phyloP scores from a whole-genome alignment of 2,797 vertebrate genomes.

The Ficedula albicollis region DNA sequence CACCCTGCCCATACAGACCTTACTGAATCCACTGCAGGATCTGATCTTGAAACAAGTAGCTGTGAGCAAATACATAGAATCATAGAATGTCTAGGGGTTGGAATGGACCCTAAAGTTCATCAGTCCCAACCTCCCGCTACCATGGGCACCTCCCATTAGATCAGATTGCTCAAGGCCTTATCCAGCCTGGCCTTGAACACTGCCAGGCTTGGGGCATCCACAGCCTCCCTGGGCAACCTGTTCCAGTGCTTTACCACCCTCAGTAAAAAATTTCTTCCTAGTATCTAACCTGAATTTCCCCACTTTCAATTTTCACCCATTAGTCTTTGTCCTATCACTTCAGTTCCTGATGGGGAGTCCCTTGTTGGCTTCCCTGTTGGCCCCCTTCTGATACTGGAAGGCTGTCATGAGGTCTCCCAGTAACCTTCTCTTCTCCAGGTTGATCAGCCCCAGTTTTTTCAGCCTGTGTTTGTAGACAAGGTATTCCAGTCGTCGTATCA shows the following conservation, averaged over 20 bases:
- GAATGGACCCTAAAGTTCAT: not conserved
- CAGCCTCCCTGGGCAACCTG: not conserved
- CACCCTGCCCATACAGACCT: not conserved
- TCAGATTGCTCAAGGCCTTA: not conserved
- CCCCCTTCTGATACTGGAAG: not conserved
- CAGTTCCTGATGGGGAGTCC: not conserved
- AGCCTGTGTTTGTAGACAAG: not conserved
- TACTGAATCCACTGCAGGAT: not conserved
- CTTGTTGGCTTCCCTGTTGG: fast-evolving
- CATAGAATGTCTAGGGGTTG: not conserved
- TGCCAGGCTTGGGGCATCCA: not conserved
- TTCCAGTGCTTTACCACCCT: not conserved
- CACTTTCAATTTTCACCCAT: not conserved
- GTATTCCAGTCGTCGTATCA: not conserved
- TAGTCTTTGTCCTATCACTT: not conserved
- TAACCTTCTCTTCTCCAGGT: not conserved
- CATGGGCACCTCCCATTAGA: not conserved
- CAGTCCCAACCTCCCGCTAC: not conserved
- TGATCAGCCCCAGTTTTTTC: not conserved
- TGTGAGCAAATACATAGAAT: not conserved
- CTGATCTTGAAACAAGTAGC: not conserved
- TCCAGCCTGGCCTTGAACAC: too few relatives aligned
- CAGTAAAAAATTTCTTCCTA: not conserved
- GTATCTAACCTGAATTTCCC: not conserved
- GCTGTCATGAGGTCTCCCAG: not conserved